Evolutionary conservation across 2,113 vertebrate species (phyloP), one percentile per base, ranked within the genome.

Genomic region (Dermatemys mawii): DNA sequence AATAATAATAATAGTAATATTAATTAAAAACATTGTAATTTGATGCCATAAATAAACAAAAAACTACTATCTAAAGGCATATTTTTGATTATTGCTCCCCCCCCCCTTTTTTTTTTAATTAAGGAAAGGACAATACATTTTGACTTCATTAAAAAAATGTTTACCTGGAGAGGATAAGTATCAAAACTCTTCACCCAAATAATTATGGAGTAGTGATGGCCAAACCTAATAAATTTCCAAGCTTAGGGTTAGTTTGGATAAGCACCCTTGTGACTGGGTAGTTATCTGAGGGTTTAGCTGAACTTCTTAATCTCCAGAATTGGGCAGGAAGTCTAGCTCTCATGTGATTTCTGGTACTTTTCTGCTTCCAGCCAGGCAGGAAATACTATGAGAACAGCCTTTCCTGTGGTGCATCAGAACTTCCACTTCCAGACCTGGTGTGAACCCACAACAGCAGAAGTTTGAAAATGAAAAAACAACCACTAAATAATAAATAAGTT

Each of bases 371-470:
- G 70, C 94, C 53, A 85, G 80, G 88, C 91, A 96, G 93, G 93
- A 97, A 97, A 92, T 80, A 91, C 38, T 1, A 2, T 29, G 44
- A 90, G 81, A 93, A 84, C 8, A 75, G 5, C 6, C 89, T 92
- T 93, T 96, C 55, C 55, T 57, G n/a, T 35, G 7, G 48, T n/a
- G 60, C 6, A 86, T 86, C 57, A 81, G 3, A 70, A 60, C 92
- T 95, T 95, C 89, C 75, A 63, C 85, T 90, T 96, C 94, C 94
- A 97, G 76, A 79, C 13, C 63, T 85, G 73, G 35, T 91, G 86
- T 84, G 95, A 95, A 67, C 63, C 19, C 87, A 86, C 73, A 41
- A 87, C 27, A 86, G 83, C 87, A 93, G 82, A 81, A 29, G 44
- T 91, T 86, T 32, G 81, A 86, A 38, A 82, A 0, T 0, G 83